Conservation (phyloP, 2,113 vertebrate genomes). For the Cyphomyrus plagiostoma region DNA sequence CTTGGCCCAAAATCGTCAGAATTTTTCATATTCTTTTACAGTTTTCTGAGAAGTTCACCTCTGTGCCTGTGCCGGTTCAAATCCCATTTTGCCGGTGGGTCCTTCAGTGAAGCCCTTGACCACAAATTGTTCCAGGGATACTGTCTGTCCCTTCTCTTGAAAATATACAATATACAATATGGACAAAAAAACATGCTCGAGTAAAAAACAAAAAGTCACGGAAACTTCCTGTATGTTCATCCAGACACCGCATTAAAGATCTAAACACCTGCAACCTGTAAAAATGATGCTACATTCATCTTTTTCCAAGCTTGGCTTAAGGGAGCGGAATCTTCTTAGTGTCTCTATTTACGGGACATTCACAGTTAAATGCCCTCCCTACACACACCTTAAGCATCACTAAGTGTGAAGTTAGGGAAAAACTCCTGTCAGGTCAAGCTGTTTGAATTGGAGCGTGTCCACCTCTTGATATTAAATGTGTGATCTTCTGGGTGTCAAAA, state of each 20-base stretch:
- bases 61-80: not conserved
- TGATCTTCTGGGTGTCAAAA: conserved; percentile 35
- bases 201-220: not conserved
- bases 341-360: not conserved
- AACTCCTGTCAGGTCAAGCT: not conserved
- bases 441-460: conserved; percentile 12
- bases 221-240: not conserved
- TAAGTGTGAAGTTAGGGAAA: conserved; percentile 19
- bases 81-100: not conserved
- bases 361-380: not conserved
- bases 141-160: not conserved
- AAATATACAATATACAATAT: not conserved
- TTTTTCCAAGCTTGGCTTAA: not conserved
- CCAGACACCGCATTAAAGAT: not conserved
- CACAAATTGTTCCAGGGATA: not conserved
- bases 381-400: not conserved
- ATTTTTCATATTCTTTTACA: not conserved
- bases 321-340: not conserved
- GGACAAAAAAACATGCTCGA: not conserved
- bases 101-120: not conserved
- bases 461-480: conserved; percentile 23
- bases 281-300: not conserved
- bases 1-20: not conserved
- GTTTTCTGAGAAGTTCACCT: not conserved
- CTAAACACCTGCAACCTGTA: not conserved